Percentiles rank a stretch among this genome's conserved stretches.
These are phyloP conservation scores for Zosterops pallidus DNA, from an alignment of 2,113 vertebrate species.

Conservation along the genomic window DNA sequence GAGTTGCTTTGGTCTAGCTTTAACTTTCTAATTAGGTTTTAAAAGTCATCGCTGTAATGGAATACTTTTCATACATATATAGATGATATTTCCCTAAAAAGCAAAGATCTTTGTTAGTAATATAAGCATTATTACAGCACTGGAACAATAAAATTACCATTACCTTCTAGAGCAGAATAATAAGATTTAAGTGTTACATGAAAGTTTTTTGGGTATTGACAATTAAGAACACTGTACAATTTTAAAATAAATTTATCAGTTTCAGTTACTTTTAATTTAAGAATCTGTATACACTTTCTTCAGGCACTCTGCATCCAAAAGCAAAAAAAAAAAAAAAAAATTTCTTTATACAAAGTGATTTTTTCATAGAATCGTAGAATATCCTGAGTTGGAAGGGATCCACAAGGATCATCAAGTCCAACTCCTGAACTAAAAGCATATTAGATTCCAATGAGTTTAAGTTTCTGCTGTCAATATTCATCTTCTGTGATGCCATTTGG, in stretches of 20 bases:
- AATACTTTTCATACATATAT: background rate
- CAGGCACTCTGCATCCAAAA: background rate
- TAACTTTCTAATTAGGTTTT: conserved; percentile 32
- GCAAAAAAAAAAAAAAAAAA: background rate
- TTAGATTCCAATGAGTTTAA: background rate
- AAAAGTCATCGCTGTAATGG: background rate
- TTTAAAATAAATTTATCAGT: background rate
- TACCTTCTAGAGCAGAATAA: background rate
- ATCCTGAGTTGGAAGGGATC: background rate
- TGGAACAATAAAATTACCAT: background rate
- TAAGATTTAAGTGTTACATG: background rate
- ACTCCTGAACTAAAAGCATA: background rate
- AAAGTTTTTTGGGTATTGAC: background rate
- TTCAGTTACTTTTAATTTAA: background rate
- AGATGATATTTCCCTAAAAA: conserved; percentile 3
- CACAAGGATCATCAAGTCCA: background rate
- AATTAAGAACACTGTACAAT: background rate
- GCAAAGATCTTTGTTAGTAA: background rate
- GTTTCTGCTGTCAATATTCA: background rate
- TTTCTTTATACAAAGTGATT: background rate
- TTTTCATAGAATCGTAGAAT: background rate
- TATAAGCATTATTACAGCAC: background rate
- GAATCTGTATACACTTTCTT: background rate
- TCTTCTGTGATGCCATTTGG: background rate
- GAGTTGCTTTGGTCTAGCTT: background rate